phyloP scores from a whole-genome alignment of 2,113 vertebrate genomes.

The Aythya baeri region DNA sequence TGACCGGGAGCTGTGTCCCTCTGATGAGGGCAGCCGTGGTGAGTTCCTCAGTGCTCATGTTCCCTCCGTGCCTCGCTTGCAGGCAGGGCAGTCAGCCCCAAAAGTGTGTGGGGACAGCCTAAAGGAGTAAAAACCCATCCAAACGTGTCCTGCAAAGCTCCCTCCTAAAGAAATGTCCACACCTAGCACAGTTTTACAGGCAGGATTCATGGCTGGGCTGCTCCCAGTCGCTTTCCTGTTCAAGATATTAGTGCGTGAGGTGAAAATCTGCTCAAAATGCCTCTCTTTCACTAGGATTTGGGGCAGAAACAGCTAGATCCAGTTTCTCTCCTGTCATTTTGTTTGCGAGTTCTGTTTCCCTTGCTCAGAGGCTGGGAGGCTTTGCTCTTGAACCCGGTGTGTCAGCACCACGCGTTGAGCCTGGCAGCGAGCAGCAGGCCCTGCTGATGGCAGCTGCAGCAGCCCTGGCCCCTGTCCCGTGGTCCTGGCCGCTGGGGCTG shows the following conservation, averaged over 20 bases:
- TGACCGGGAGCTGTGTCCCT: not conserved
- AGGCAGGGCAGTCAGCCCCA: fast-evolving
- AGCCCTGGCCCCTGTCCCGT: not conserved
- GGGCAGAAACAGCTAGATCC: fast-evolving
- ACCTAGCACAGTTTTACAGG: too few species aligned
- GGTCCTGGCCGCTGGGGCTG: not conserved
- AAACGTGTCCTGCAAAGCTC: not conserved
- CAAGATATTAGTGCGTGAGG: fast-evolving
- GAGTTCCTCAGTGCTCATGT: not conserved
- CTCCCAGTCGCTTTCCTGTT: not conserved
- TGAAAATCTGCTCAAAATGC: not conserved
- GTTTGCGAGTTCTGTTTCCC: not conserved
- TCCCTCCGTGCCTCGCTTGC: not conserved
- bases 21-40: not conserved
- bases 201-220: fast-evolving
- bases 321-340: not conserved
- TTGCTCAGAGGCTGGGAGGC: not conserved
- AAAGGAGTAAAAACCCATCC: not conserved
- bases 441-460: not conserved
- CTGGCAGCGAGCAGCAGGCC: not conserved
- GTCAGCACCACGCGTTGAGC: not conserved
- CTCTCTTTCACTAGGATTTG: fast-evolving
- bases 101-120: fast-evolving
- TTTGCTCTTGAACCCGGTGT: not conserved
- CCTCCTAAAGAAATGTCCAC: not conserved